Evolutionary conservation across 2,797 vertebrate species (phyloP).

Genomic region (Onychomys torridus): DNA sequence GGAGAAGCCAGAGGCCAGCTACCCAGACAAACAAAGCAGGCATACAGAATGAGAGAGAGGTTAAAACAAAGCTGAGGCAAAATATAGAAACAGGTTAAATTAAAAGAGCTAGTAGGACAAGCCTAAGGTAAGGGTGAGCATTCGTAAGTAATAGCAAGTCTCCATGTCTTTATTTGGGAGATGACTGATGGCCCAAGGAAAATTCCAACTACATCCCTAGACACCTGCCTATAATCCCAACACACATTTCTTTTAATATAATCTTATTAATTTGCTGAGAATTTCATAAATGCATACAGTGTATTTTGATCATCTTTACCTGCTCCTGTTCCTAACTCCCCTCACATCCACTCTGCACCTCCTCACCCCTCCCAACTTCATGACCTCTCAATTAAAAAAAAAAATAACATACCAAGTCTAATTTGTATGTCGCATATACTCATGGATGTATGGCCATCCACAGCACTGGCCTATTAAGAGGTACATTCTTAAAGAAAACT

Average conservation of each 20-base stretch:
- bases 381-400: too few species aligned
- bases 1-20: fast-evolving
- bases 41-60: neutral
- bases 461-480: neutral
- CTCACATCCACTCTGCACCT: neutral
- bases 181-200: neutral
- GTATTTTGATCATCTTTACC: neutral
- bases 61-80: neutral
- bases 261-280: neutral
- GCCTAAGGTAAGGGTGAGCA: neutral
- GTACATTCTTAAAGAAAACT: neutral
- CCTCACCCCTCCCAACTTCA: neutral
- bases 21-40: neutral
- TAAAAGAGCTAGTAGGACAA: neutral
- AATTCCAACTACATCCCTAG: neutral
- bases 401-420: neutral
- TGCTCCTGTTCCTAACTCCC: neutral
- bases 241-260: neutral
- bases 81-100: neutral
- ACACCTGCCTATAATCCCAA: neutral
- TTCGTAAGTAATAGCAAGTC: neutral
- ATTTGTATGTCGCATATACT: neutral
- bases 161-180: neutral
- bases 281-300: neutral
- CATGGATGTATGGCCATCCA: neutral